Evolutionary conservation across 2,888 invertebrate species (phyloP), one percentile per base, ranked within the genome.

Genomic region (Atrina japonica): DNA sequence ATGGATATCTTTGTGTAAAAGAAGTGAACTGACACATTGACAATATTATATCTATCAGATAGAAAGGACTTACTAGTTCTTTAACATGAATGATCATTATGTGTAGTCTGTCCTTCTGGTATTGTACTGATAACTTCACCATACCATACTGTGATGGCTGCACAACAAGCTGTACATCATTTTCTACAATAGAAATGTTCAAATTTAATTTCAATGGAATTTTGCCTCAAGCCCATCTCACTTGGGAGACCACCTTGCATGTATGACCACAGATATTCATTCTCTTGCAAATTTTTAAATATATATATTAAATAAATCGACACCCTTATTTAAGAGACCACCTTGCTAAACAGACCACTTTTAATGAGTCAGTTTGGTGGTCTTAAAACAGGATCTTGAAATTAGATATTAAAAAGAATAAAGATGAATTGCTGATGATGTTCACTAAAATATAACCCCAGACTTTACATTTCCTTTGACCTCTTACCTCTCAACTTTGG

Each of bases 31-130:
- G n/a, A n/a, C n/a, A n/a, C n/a, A n/a, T n/a, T n/a, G n/a, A n/a
- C n/a, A n/a, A n/a, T n/a, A n/a, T n/a, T n/a, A n/a, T n/a, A n/a
- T n/a, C n/a, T n/a, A n/a, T n/a, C n/a, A 35, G 6, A 35, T 11
- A 35, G 11, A 11, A 35, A 5, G 5, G 11, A 96, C 86, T 81
- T 64, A 89, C 95, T 76, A 98, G 92, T 78, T 96, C 96, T 89
- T 97, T 94, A 6, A 96, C 97, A 92, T 98, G 98, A 89, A 96
- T 94, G 41, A 96, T 94, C 95, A 96, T 95, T 35, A 96, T 94
- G 74, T 94, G 94, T 65, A 96, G 92, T 9, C 94, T 93, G 58
- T 94, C 94, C 49, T 83, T 82, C 78, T 94, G 93, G 90, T 95
- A 96, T 86, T 95, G 94, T 75, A 96, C 91, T 21, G 95, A 95